phyloP scores from a whole-genome alignment of 2,113 vertebrate genomes.

The Nerophis lumbriciformis region DNA sequence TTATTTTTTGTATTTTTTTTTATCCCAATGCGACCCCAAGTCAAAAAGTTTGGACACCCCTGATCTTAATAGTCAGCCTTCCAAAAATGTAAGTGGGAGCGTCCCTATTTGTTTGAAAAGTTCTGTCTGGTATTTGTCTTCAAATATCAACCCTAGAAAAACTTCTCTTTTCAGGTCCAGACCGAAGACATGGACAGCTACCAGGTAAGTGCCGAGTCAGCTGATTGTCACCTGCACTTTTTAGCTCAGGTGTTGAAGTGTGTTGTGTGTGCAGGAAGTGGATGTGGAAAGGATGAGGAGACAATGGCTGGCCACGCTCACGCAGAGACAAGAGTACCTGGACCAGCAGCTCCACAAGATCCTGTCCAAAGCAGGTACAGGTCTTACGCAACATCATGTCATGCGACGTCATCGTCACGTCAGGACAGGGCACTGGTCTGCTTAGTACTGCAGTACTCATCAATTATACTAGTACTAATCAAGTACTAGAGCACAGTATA shows the following conservation, averaged over 20 bases:
- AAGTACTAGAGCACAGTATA: no score
- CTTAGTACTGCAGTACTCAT: no score
- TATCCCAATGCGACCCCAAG: no score
- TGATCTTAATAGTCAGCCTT: neutral
- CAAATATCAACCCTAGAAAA: neutral
- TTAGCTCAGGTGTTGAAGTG: neutral
- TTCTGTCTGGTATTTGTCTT: neutral
- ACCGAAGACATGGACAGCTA: slow-evolving; percentile 97
- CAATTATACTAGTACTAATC: no score
- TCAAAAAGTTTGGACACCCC: no score
- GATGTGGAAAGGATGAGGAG: slow-evolving; percentile 86
- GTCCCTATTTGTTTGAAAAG: neutral
- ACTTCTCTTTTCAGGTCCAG: neutral
- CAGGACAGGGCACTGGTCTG: no score
- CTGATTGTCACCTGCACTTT: neutral
- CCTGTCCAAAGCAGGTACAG: slow-evolving; percentile 77
- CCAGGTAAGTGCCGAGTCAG: slow-evolving; percentile 74
- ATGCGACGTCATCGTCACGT: no score
- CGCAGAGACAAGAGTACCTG: slow-evolving; percentile 91
- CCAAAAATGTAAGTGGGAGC: neutral
- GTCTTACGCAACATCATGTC: no score
- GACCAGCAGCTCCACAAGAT: slow-evolving; percentile 90
- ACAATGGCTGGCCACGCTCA: slow-evolving; percentile 88
- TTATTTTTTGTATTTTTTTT: no score
- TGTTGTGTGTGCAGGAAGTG: slow-evolving; percentile 72